Conservation (phyloP, 2,113 vertebrate species). For the Melanostigma gelatinosum region DNA sequence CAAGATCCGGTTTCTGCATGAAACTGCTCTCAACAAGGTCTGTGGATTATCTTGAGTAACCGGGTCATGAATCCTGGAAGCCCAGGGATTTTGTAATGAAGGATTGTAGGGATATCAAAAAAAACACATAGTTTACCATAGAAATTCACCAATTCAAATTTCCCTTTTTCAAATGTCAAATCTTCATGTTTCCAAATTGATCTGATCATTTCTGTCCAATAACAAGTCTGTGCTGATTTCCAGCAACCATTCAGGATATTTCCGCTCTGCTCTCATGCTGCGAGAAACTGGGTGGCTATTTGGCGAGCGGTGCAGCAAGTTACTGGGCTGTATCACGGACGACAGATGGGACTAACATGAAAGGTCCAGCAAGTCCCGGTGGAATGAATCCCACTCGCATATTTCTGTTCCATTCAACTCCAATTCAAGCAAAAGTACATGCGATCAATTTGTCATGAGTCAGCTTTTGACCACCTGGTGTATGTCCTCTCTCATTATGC, state of each 20-base stretch:
- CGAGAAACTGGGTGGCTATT: conserved; percentile 24
- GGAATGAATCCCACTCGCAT: conserved; percentile 42
- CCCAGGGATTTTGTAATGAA: neutral
- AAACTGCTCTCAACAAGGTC: neutral
- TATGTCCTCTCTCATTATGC: conserved; percentile 54
- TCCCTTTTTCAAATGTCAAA: conserved; percentile 12
- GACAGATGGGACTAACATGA: conserved; percentile 46
- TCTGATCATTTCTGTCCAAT: conserved; percentile 21
- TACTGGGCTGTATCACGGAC: conserved; percentile 25
- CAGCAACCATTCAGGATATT: neutral
- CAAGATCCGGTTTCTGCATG: neutral
- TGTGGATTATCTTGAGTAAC: neutral
- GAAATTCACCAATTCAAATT: neutral
- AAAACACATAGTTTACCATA: no score
- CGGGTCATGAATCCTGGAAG: neutral
- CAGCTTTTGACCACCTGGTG: conserved; percentile 47
- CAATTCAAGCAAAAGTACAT: conserved; percentile 55
- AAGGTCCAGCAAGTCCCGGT: conserved; percentile 5
- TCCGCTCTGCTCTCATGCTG: conserved; percentile 1
- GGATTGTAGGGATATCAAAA: neutral
- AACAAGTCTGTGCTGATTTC: conserved; percentile 26
- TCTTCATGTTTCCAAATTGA: neutral
- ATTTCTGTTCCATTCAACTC: conserved; percentile 34
- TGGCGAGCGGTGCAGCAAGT: conserved; percentile 2
- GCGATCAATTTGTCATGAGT: conserved; percentile 68